A percentile compares a stretch with the other conserved stretches of the same genome.
Conservation (phyloP, 2,113 vertebrate species). For the Agelaius tricolor region DNA sequence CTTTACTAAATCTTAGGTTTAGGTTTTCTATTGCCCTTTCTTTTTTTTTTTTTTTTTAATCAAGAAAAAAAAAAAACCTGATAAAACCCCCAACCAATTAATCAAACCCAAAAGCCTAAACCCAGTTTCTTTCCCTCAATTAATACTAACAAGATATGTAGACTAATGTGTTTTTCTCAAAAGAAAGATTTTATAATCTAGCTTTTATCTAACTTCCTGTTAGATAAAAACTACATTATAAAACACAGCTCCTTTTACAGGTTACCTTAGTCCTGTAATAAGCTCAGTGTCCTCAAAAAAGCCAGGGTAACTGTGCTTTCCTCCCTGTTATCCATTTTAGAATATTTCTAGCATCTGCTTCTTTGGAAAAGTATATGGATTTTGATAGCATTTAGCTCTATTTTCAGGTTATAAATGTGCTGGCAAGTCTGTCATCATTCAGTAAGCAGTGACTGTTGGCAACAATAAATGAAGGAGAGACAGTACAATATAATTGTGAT, state of each 20-base stretch:
- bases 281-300: neutral
- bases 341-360: neutral
- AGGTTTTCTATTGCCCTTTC: neutral
- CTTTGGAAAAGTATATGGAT: neutral
- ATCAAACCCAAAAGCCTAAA: neutral
- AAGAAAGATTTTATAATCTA: neutral
- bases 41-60: neutral
- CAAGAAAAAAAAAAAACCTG: no score
- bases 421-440: neutral
- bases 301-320: neutral
- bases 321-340: neutral
- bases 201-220: neutral
- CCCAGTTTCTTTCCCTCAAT: neutral
- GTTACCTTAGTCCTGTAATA: neutral
- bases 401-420: slow-evolving; percentile 21
- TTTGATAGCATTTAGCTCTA: neutral
- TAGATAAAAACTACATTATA: no score
- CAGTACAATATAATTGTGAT: neutral
- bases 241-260: neutral
- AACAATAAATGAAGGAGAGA: slow-evolving; percentile 11
- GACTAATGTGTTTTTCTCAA: neutral
- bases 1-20: neutral
- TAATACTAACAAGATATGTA: neutral
- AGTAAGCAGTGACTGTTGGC: neutral
- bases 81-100: neutral